These are phyloP conservation scores for Eurosta solidaginis DNA, from an alignment of 1,140 invertebrate genomes.

Conservation along the genomic window DNA sequence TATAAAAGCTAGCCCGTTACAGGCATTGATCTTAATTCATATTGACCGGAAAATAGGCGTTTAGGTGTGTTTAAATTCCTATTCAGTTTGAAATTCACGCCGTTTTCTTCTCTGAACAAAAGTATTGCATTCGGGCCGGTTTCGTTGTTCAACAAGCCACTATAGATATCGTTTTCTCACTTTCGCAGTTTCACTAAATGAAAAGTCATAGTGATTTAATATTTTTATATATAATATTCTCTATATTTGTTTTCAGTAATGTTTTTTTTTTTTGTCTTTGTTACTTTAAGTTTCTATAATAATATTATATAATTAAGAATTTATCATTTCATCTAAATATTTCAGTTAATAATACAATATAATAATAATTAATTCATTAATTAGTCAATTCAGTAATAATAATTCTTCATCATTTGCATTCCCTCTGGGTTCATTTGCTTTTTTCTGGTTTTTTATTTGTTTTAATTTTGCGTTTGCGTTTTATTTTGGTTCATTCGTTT, in stretches of 20 bases:
- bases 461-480: neutral
- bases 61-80: too few relatives aligned
- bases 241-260: constrained; percentile 51
- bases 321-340: constrained; percentile 60
- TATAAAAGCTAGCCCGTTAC: too few relatives aligned
- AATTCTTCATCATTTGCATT: constrained; percentile 24
- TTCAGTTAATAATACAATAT: constrained; percentile 58
- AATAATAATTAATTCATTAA: constrained; percentile 38
- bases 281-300: constrained; percentile 49
- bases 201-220: neutral
- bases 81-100: too few relatives aligned
- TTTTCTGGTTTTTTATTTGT: neutral
- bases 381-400: constrained; percentile 35
- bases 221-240: constrained; percentile 60
- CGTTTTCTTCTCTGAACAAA: too few relatives aligned
- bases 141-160: too few relatives aligned
- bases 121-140: too few relatives aligned
- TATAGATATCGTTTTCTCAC: too few relatives aligned
- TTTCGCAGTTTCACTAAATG: too few relatives aligned
- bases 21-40: too few relatives aligned
- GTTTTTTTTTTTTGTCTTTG: too few relatives aligned
- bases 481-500: neutral
- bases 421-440: neutral
- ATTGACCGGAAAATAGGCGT: too few relatives aligned
- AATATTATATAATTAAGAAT: constrained; percentile 60